phyloP scores from a whole-genome alignment of 2,113 vertebrate species.

The Cariama cristata region DNA sequence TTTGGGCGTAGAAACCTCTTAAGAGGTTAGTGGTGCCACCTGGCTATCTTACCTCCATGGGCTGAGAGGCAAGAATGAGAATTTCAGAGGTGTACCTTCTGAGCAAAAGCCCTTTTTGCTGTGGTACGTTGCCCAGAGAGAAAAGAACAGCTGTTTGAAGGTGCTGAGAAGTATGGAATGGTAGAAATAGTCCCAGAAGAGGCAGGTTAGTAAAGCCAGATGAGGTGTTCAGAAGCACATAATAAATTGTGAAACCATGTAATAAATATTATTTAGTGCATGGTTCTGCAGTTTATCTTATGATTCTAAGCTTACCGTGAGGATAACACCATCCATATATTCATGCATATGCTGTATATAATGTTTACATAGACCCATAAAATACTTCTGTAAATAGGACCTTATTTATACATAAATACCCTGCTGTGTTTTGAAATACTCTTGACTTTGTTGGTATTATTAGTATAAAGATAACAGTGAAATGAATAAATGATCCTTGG shows the following conservation, averaged over 20 bases:
- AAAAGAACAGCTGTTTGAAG: slow-evolving; percentile 12
- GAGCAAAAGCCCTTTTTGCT: neutral
- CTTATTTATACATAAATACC: neutral
- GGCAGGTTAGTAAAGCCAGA: neutral
- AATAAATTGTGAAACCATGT: slow-evolving; percentile 30
- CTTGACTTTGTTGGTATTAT: neutral
- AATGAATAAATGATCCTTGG: neutral
- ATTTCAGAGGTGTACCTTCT: neutral
- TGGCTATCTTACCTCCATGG: neutral
- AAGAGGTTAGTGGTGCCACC: neutral
- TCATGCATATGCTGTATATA: neutral
- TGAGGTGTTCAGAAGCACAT: slow-evolving; percentile 8
- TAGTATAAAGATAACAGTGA: slow-evolving; percentile 21
- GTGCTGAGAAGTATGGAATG: neutral
- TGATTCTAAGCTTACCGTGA: neutral
- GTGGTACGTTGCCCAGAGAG: neutral
- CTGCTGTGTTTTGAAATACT: slow-evolving; percentile 7
- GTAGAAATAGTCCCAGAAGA: slow-evolving; percentile 22
- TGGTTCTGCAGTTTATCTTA: neutral
- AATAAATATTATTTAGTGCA: slow-evolving; percentile 18
- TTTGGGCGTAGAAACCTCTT: neutral
- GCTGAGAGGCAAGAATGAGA: neutral
- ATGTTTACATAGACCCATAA: neutral
- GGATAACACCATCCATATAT: neutral
- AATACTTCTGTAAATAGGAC: neutral